Evolutionary conservation across 2,888 invertebrate genomes (phyloP), one percentile per base, ranked within the genome.

Genomic region (Cosmopolites sordidus): DNA sequence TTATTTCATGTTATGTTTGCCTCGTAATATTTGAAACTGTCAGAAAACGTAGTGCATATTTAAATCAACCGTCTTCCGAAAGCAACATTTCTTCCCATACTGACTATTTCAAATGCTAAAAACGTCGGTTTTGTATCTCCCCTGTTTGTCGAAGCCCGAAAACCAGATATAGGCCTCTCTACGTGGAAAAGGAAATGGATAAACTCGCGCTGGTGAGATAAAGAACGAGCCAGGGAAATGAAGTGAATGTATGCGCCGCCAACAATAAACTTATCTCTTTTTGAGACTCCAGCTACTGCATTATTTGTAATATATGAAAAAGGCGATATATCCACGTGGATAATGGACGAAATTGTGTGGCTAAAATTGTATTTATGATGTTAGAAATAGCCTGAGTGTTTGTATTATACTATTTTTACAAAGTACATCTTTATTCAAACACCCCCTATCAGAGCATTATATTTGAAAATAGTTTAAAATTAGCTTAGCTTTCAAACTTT

Each of bases 221-320:
- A 54, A 54, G 54, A 54, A 51, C 58, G 54, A 41, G 54, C 29
- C 48, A 46, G 52, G 58, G 58, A 58, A 58, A 58, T 58, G 58
- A 58, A 58, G 58, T 58, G 58, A 58, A 53, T 59, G 56, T 58
- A 52, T 51, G 45, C 48, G 67, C 66, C 66, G 69, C 69, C 68
- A 69, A 71, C 70, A 71, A 71, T 71, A 71, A 70, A 70, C 69
- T 71, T 71, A 71, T 71, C 71, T 70, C 68, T 69, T 64, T 67
- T 65, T 68, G 64, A 69, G 66, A 47, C 50, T 50, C 43, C 43
- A 45, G 12, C 33, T 11, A 54, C 54, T 50, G 43, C 54, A 50
- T 54, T 54, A 54, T 54, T 54, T 54, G 50, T 50, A 54, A 50
- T 50, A 54, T 54, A 50, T 50, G 46, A 54, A 54, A 54, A 50